Conservation (phyloP, 2,888 invertebrate genomes). For the Tetragonula carbonaria region DNA sequence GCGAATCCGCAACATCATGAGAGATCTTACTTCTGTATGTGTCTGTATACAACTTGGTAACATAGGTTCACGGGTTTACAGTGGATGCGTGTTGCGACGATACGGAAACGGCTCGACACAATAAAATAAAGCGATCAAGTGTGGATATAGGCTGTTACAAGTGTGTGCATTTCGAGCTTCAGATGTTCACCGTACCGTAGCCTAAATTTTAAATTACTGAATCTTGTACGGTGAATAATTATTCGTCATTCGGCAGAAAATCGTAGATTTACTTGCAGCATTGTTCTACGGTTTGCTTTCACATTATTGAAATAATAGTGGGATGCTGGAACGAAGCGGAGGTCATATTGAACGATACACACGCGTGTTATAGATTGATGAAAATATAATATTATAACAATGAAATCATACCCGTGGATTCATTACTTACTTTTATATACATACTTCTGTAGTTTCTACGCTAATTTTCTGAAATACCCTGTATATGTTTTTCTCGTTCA, state of each 20-base stretch:
- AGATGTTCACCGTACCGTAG: not conserved
- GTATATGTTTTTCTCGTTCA: slow-evolving; percentile 34
- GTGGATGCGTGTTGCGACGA: not conserved
- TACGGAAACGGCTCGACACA: not conserved
- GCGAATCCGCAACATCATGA: not conserved
- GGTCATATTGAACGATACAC: not conserved
- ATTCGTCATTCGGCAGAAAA: not conserved
- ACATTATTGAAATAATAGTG: not conserved
- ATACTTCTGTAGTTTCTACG: too few species aligned
- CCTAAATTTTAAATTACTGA: not conserved
- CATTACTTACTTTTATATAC: too few species aligned
- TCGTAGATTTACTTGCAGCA: not conserved
- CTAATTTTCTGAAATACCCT: not conserved
- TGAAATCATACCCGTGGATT: not conserved
- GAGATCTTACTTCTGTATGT: not conserved
- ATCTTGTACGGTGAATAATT: not conserved
- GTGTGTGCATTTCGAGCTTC: not conserved
- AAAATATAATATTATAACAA: not conserved
- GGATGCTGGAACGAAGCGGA: not conserved
- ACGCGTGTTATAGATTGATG: not conserved
- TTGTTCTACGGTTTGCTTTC: not conserved
- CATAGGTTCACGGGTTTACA: not conserved
- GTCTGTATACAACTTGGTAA: not conserved
- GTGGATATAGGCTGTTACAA: slow-evolving; percentile 4
- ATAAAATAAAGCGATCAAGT: not conserved